These are phyloP conservation scores for Sprattus sprattus DNA, from an alignment of 2,113 vertebrate genomes.

Conservation along the genomic window DNA sequence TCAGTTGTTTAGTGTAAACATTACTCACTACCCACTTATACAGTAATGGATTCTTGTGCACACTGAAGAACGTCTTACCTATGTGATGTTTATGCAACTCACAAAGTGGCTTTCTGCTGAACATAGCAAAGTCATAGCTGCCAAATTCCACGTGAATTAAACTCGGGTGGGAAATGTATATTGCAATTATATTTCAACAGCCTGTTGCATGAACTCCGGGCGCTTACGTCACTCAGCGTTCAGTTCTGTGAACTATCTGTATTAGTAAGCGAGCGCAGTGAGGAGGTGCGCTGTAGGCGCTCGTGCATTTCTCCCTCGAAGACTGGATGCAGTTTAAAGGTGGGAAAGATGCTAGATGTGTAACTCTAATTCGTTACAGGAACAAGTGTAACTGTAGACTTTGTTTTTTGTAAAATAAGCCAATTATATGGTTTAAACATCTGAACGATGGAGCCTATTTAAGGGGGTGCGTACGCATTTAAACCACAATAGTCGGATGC, in stretches of 20 bases:
- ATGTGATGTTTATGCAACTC: too few species aligned
- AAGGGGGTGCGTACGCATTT: not conserved
- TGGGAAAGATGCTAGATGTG: not conserved
- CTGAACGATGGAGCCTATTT: not conserved
- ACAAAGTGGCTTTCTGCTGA: too few species aligned
- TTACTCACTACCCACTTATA: too few species aligned
- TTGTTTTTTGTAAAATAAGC: not conserved
- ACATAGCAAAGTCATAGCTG: too few species aligned
- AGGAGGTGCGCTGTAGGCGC: not conserved
- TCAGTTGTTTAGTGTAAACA: too few species aligned
- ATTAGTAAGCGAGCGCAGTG: not conserved
- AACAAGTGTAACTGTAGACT: not conserved
- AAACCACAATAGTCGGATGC: not conserved
- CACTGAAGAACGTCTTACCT: too few species aligned
- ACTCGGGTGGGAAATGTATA: not conserved
- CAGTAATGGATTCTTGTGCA: too few species aligned
- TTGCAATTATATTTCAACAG: not conserved
- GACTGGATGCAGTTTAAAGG: not conserved
- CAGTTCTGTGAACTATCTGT: not conserved
- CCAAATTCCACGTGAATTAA: not conserved
- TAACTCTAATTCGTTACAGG: not conserved
- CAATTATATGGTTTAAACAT: not conserved
- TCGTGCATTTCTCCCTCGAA: not conserved
- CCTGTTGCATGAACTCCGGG: not conserved
- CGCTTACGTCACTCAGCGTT: not conserved